Evolutionary conservation across 2,797 vertebrate genomes (phyloP).

Genomic region (Streptopelia turtur): DNA sequence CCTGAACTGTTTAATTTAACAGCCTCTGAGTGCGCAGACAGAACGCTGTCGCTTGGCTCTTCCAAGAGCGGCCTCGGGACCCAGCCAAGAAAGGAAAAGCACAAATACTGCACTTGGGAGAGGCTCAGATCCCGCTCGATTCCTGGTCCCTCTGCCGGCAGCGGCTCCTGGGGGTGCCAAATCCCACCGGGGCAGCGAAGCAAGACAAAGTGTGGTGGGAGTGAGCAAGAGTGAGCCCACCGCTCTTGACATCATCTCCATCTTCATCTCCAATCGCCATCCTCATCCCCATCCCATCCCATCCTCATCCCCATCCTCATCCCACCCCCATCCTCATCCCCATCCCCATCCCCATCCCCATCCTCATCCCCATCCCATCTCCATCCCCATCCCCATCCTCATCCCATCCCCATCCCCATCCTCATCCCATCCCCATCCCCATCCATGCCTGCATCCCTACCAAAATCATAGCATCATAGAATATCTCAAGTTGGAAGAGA

Average conservation of each 20-base stretch:
- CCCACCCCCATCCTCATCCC: too few relatives aligned
- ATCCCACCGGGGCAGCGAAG: rapidly evolving
- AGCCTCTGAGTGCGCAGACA: slow-evolving; percentile 27
- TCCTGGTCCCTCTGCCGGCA: not conserved
- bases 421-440: too few relatives aligned
- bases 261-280: too few relatives aligned
- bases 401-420: too few relatives aligned
- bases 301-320: too few relatives aligned
- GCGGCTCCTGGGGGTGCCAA: not conserved
- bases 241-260: not conserved
- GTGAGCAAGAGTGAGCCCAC: rapidly evolving
- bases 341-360: too few relatives aligned
- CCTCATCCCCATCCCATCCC: too few relatives aligned
- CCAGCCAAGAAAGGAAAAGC: not conserved
- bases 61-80: not conserved
- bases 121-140: not conserved
- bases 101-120: not conserved
- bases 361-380: too few relatives aligned
- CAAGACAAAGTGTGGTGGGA: rapidly evolving
- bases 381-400: too few relatives aligned
- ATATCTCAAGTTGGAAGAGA: not conserved
- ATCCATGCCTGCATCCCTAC: not conserved
- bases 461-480: not conserved
- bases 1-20: slow-evolving; percentile 55
- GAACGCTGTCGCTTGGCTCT: slow-evolving; percentile 9